Conservation (phyloP, 2,113 vertebrate genomes). For the Chlamydotis undulata region DNA sequence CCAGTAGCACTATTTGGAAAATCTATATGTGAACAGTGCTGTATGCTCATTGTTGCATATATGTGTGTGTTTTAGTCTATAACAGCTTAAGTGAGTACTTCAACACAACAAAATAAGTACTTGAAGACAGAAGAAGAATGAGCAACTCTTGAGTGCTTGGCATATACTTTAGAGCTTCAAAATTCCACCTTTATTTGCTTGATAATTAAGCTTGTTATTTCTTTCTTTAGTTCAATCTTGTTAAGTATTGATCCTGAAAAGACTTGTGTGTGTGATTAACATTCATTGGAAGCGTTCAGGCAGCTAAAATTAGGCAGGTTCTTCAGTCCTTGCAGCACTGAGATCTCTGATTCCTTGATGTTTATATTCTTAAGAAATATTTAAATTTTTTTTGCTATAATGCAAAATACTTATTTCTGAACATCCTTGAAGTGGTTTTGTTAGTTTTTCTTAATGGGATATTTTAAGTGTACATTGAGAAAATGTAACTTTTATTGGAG, state of each 20-base stretch:
- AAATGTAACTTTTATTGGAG: neutral
- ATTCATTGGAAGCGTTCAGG: neutral
- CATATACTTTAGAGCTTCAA: neutral
- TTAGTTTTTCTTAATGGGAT: neutral
- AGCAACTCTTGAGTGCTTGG: neutral
- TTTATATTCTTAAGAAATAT: neutral
- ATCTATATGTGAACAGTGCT: slow-evolving; percentile 28
- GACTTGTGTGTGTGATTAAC: neutral
- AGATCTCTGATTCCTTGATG: neutral
- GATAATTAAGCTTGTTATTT: neutral
- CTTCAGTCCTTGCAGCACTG: neutral
- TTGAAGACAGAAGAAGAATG: neutral
- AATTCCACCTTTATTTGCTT: neutral
- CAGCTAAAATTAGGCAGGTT: neutral
- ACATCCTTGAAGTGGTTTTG: neutral
- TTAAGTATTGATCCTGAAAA: neutral
- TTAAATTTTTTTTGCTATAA: neutral
- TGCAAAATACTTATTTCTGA: neutral
- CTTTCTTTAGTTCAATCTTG: neutral
- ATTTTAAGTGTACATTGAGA: neutral
- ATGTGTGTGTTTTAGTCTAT: slow-evolving; percentile 12
- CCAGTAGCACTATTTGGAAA: slow-evolving; percentile 59
- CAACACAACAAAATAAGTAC: neutral
- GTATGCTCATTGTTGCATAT: slow-evolving; percentile 59
- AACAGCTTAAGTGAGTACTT: neutral